Evolutionary conservation across 2,888 invertebrate species (phyloP).

Genomic region (Patella depressa): DNA sequence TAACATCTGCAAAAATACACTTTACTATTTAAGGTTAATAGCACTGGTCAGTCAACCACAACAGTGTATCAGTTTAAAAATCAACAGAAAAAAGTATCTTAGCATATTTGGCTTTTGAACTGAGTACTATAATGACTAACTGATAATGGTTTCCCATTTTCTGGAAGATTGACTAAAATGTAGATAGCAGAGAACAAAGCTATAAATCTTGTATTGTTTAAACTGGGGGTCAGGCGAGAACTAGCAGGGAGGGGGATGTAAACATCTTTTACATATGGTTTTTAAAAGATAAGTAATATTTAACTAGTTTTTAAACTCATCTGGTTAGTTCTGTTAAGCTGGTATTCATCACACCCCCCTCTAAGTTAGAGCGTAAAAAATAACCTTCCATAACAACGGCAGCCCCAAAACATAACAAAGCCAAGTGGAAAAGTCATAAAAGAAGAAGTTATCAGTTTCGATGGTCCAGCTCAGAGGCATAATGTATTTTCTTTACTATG

Average conservation of each 20-base stretch:
- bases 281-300: background rate
- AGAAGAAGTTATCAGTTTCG: background rate
- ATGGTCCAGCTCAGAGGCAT: too few relatives aligned
- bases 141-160: too few relatives aligned
- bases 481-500: too few relatives aligned
- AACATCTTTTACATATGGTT: background rate
- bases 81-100: too few relatives aligned
- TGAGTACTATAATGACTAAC: too few relatives aligned
- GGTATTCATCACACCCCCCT: background rate
- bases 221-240: background rate
- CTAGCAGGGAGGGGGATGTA: background rate
- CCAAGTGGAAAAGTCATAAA: background rate
- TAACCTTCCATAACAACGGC: background rate
- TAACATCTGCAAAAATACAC: too few relatives aligned
- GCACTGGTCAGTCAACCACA: too few relatives aligned
- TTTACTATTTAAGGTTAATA: too few relatives aligned
- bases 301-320: slow-evolving; percentile 5
- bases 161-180: too few relatives aligned
- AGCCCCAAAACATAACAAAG: background rate
- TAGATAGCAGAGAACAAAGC: background rate
- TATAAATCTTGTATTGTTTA: slow-evolving; percentile 1
- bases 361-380: background rate
- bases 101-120: too few relatives aligned
- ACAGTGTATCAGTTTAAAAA: too few relatives aligned
- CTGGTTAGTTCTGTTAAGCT: background rate